Conservation (phyloP, 2,888 invertebrate species). For the Heliconius ethilla region DNA sequence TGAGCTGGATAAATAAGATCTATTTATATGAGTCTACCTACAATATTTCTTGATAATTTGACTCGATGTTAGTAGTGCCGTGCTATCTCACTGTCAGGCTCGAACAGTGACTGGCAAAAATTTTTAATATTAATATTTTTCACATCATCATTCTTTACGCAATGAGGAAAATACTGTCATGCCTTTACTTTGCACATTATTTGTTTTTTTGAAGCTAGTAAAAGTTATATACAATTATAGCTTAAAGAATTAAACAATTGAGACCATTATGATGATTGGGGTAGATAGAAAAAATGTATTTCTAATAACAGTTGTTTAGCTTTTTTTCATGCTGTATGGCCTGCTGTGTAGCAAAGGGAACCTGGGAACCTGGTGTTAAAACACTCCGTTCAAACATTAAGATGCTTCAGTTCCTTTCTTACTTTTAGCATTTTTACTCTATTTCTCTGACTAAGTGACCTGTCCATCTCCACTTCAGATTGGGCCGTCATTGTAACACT, state of each 20-base stretch:
- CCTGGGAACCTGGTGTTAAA: too few relatives aligned
- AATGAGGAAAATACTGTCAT: background rate
- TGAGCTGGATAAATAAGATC: background rate
- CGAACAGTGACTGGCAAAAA: background rate
- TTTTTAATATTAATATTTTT: background rate
- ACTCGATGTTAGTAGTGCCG: background rate
- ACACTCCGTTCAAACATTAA: too few relatives aligned
- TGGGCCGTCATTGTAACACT: too few relatives aligned
- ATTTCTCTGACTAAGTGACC: too few relatives aligned
- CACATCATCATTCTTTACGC: background rate
- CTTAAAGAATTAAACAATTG: background rate
- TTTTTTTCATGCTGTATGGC: too few relatives aligned
- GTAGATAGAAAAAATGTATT: too few relatives aligned
- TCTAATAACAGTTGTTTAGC: too few relatives aligned
- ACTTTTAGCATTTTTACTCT: too few relatives aligned
- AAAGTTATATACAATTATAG: background rate
- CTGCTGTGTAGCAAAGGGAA: too few relatives aligned
- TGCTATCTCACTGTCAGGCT: background rate
- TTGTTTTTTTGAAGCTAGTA: background rate
- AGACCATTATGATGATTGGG: too few relatives aligned
- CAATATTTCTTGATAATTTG: background rate
- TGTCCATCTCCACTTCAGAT: too few relatives aligned
- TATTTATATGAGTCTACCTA: conserved; percentile 1
- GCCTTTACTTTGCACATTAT: background rate
- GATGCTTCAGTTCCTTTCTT: too few relatives aligned